Evolutionary conservation across 2,888 invertebrate genomes (phyloP).

Genomic region (Masnerella sp.): DNA sequence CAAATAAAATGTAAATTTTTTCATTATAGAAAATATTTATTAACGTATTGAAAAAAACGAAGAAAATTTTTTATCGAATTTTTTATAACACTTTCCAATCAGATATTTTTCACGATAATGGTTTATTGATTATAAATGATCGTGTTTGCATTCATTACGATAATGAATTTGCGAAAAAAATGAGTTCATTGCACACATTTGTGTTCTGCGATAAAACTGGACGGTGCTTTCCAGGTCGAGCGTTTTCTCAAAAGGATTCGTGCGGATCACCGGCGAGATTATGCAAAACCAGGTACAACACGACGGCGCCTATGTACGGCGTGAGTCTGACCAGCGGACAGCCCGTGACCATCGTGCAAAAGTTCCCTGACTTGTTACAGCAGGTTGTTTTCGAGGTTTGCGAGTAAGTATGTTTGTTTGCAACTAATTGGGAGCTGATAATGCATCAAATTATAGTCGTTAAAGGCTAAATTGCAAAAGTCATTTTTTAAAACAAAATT

Average conservation of each 20-base stretch:
- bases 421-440: constrained; percentile 1
- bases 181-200: background rate
- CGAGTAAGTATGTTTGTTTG: constrained; percentile 83
- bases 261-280: constrained; percentile 86
- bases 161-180: background rate
- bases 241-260: constrained; percentile 78
- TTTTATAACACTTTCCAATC: too few relatives aligned
- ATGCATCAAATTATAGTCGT: background rate
- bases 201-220: constrained; percentile 9
- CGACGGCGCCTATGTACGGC: constrained; percentile 97
- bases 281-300: constrained; percentile 93
- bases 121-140: constrained; percentile 3
- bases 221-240: constrained; percentile 65
- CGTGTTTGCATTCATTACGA: background rate
- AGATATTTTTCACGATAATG: background rate
- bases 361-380: constrained; percentile 93
- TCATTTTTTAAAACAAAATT: too few relatives aligned
- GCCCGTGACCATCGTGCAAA: constrained; percentile 95
- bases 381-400: constrained; percentile 95
- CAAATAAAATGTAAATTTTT: background rate
- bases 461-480: background rate
- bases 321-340: constrained; percentile 94
- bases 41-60: background rate
- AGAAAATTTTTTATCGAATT: too few relatives aligned
- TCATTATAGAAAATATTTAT: background rate